Evolutionary conservation across 2,888 invertebrate genomes (phyloP), one percentile per base, ranked within the genome.

Genomic region (Torymus auratus): DNA sequence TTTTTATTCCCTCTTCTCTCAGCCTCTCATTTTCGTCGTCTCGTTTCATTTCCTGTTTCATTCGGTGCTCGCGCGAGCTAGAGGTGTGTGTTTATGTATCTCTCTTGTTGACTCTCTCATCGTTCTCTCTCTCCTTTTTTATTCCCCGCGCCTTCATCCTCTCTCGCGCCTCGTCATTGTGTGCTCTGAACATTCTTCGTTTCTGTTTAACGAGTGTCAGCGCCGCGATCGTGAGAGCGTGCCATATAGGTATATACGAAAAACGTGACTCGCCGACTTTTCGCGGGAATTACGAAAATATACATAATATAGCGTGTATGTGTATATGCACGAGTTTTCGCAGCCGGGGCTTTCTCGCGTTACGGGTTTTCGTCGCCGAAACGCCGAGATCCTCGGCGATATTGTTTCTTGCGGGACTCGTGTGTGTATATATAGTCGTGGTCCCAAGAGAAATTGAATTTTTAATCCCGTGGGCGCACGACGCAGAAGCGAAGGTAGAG

Each of bases 211-310:
- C 70, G 60, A 74, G 53, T 62, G 61, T 73, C 61, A 73, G 58
- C 61, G 73, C 7, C 13, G 41, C 14, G 58, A 23, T 0, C 15
- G 53, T 15, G 53, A 13, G 20, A 11, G 58, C 13, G 23, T 56
- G 4, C 2, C 50, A 64, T 53, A 7, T n/a, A 72, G 13, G 1
- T n/a, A 20, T 50, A 65, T 20, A 60, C 78, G 50, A 69, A 69
- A 79, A 74, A 17, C 69, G 64, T 74, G 73, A 79, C 79, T 74
- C 62, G 79, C 73, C 50, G 15, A 17, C 52, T 69, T 74, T 74
- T 79, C 61, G 69, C 20, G 50, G 56, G 60, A 71, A 71, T 71
- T 20, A 71, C 58, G 58, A 78, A 58, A 71, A 65, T 71, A 65
- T 71, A n/a, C n/a, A 28, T 28, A 53, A 52, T 58, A 65, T 71